Evolutionary conservation across 2,888 invertebrate genomes (phyloP), one percentile per base, ranked within the genome.

Genomic region (Drosophila monieri): DNA sequence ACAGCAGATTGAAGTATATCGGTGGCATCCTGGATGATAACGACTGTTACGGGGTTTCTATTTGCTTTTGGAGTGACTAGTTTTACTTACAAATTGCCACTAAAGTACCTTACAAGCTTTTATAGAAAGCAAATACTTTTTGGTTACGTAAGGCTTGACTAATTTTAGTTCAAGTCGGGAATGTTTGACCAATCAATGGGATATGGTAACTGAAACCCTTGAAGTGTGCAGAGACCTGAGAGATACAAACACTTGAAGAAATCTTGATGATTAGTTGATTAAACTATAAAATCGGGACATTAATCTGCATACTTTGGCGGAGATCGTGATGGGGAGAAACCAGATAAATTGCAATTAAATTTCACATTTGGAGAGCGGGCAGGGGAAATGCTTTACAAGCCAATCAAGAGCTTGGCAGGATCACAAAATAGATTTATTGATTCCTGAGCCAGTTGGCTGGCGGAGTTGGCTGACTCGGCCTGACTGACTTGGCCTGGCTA

Each of bases 351-450:
- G 41, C 14, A 23, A 47, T 27, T 12, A 44, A 44, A 30, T n/a
- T 3, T 3, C 25, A 21, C 21, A n/a, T 37, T 3, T 3, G 25
- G 25, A 15, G 8, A 25, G 12, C 15, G 15, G 15, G 23, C 27
- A 27, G 27, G 27, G 27, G 43, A 43, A 14, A 44, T 8, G 35
- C 14, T 14, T 14, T 37, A 37, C 37, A 15, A 41, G 18, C 10
- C 47, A 61, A 39, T 61, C 46, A 30, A n/a, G 30, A 10, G 10
- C 8, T 30, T 10, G 14, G 30, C 30, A 47, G 47, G 62, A 61
- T 47, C 46, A 47, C 60, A 60, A 60, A 60, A 15, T 10, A 23
- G 46, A 47, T 61, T 61, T 61, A 61, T 61, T 30, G 60, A n/a
- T 15, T 60, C 21, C 21, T 23, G 21, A 21, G 14, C 43, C 14